Percentiles rank a stretch among this genome's conserved stretches.
Evolutionary conservation across 1,140 invertebrate genomes (phyloP).

Genomic region (Rhyacophila brunnea): DNA sequence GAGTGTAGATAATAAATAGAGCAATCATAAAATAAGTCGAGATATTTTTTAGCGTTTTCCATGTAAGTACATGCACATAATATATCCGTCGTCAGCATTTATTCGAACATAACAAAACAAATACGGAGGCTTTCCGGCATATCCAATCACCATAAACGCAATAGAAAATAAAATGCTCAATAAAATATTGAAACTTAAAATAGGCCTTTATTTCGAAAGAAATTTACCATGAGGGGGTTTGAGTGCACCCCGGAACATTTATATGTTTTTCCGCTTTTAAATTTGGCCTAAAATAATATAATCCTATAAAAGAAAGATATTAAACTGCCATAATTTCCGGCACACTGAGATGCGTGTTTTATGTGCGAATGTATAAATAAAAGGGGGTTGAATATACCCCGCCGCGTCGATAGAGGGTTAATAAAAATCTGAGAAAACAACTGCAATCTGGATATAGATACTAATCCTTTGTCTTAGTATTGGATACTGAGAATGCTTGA

Average conservation of each 20-base stretch:
- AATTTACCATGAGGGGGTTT: slow-evolving; percentile 10
- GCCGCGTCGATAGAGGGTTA: too few species aligned
- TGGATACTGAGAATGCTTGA: too few species aligned
- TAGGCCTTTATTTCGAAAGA: slow-evolving; percentile 3
- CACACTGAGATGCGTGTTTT: slow-evolving; percentile 16
- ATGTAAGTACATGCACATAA: too few species aligned
- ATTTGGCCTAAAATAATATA: slow-evolving; percentile 31
- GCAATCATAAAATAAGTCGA: too few species aligned
- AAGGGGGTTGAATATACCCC: background rate
- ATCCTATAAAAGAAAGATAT: slow-evolving; percentile 34
- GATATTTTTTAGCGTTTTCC: too few species aligned
- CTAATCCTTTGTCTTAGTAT: too few species aligned
- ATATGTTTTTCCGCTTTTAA: slow-evolving; percentile 30
- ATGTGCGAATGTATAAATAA: slow-evolving; percentile 25
- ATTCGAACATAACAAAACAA: slow-evolving; percentile 12
- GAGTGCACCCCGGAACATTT: slow-evolving; percentile 20
- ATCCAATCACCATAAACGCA: slow-evolving; percentile 33
- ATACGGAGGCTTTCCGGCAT: slow-evolving; percentile 10
- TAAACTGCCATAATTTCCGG: slow-evolving; percentile 33
- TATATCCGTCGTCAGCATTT: too few species aligned
- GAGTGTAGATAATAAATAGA: too few species aligned
- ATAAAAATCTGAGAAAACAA: too few species aligned
- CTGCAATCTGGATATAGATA: too few species aligned
- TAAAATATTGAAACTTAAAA: slow-evolving; percentile 24
- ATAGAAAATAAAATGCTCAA: slow-evolving; percentile 32